phyloP scores from a whole-genome alignment of 37 sponge, comb jelly and placozoan genomes.

The Geodia barretti region DNA sequence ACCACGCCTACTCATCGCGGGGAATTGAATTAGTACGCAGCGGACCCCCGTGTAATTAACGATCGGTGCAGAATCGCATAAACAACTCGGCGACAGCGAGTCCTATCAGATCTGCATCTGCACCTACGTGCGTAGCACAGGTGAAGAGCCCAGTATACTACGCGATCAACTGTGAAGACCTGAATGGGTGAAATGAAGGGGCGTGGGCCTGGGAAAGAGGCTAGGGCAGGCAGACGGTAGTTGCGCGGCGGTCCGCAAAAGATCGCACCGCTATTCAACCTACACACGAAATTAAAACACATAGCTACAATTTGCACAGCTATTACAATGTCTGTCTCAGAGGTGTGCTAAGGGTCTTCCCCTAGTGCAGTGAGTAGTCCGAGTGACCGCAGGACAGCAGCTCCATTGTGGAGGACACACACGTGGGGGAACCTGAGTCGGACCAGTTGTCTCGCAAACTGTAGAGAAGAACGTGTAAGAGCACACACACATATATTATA shows the following conservation, averaged over 20 bases:
- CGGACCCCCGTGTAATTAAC: too few species aligned
- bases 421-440: slow-evolving; percentile 66
- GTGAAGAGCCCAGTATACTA: not conserved
- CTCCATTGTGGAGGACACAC: slow-evolving; percentile 75
- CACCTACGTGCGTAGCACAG: too few species aligned
- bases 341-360: slow-evolving; percentile 27
- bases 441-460: slow-evolving; percentile 90
- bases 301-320: not conserved
- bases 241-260: not conserved
- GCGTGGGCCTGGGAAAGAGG: not conserved
- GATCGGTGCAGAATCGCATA: too few species aligned
- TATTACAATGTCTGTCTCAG: not conserved
- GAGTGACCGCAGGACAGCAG: slow-evolving; percentile 53
- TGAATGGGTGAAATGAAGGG: not conserved
- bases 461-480: too few species aligned
- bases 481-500: too few species aligned
- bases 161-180: not conserved
- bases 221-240: not conserved
- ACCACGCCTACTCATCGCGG: too few species aligned
- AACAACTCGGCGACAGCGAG: too few species aligned
- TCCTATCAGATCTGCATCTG: too few species aligned
- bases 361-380: slow-evolving; percentile 70
- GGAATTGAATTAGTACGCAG: too few species aligned
- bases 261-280: not conserved
- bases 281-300: not conserved